phyloP scores from a whole-genome alignment of 1,140 invertebrate species.

The Arctopsyche grandis region DNA sequence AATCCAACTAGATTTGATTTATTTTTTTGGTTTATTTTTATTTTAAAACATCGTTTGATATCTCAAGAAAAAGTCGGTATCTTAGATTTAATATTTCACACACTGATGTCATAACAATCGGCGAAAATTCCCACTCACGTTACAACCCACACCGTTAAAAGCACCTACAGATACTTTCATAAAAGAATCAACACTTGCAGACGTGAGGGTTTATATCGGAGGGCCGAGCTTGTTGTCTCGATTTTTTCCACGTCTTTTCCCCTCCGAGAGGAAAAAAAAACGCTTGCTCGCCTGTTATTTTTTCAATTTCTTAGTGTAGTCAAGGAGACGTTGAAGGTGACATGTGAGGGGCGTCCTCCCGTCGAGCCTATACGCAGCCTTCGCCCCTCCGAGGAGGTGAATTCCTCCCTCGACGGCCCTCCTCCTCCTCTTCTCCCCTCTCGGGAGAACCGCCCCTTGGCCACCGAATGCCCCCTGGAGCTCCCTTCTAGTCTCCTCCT shows the following conservation, averaged over 20 bases:
- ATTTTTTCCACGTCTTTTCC: slow-evolving; percentile 21
- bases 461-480: slow-evolving; percentile 30
- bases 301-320: slow-evolving; percentile 53
- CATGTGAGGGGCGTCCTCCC: slow-evolving; percentile 46
- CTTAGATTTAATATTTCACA: too few relatives aligned
- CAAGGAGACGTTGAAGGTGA: slow-evolving; percentile 50
- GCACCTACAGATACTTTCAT: background rate
- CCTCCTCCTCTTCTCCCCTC: background rate
- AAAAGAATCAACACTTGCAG: background rate
- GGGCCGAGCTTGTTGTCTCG: slow-evolving; percentile 21
- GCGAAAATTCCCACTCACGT: background rate
- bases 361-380: slow-evolving; percentile 12
- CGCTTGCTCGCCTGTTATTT: slow-evolving; percentile 39
- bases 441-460: slow-evolving; percentile 16
- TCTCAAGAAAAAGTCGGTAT: too few relatives aligned
- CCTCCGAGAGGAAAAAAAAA: background rate
- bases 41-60: too few relatives aligned
- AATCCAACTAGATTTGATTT: too few relatives aligned
- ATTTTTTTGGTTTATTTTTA: too few relatives aligned
- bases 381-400: background rate
- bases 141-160: slow-evolving; percentile 5
- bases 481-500: background rate
- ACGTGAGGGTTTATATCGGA: slow-evolving; percentile 15
- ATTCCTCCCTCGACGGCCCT: background rate
- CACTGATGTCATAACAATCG: too few relatives aligned